These are phyloP conservation scores for Hiodon tergisus DNA, from an alignment of 2,113 vertebrate genomes.

Conservation along the genomic window DNA sequence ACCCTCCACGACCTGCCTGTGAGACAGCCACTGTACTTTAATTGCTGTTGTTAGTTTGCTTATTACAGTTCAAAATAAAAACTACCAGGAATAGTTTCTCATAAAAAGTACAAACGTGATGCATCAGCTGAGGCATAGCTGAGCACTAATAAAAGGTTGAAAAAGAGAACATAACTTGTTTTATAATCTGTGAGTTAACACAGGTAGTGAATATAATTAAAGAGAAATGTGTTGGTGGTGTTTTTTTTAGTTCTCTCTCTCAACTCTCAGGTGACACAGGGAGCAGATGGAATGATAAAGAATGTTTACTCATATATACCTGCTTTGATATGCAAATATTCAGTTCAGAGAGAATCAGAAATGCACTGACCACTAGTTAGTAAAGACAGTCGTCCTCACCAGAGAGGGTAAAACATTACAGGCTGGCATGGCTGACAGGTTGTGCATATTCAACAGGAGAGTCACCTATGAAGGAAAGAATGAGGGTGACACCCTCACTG, in stretches of 20 bases:
- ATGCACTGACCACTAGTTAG: constrained; percentile 53
- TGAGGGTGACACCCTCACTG: background rate
- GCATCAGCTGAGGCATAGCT: too few species aligned
- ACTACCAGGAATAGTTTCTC: background rate
- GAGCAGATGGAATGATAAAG: constrained; percentile 52
- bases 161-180: background rate
- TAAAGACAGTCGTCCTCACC: constrained; percentile 40
- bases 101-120: background rate
- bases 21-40: background rate
- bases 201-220: constrained; percentile 10
- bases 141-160: too few species aligned
- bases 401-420: constrained; percentile 37
- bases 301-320: constrained; percentile 49
- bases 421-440: constrained; percentile 34
- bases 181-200: background rate
- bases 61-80: background rate
- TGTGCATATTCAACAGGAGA: constrained; percentile 25
- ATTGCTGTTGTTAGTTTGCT: background rate
- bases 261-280: constrained; percentile 37
- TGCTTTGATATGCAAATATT: constrained; percentile 64
- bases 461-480: background rate
- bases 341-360: constrained; percentile 54
- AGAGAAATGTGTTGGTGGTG: constrained; percentile 19
- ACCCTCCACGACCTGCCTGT: background rate
- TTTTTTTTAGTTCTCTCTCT: constrained; percentile 21